Evolutionary conservation across 2,113 vertebrate species (phyloP).

Genomic region (Phylloscopus trochiloides): DNA sequence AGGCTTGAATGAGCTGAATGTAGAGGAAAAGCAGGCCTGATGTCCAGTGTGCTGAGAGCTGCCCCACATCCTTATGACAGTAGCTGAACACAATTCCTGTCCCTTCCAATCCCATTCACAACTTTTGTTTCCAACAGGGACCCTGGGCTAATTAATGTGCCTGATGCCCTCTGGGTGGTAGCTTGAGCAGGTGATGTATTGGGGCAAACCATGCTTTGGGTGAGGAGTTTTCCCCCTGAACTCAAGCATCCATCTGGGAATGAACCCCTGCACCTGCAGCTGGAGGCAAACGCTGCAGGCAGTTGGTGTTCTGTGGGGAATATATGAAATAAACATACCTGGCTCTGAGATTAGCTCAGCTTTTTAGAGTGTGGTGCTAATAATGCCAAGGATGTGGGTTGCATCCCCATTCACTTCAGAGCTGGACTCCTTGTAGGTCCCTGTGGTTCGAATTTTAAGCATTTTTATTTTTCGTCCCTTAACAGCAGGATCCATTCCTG

Average conservation of each 20-base stretch:
- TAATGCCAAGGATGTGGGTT: neutral
- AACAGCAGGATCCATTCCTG: neutral
- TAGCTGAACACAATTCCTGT: neutral
- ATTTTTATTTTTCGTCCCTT: neutral
- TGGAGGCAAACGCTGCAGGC: neutral
- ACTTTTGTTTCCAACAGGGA: accelerated
- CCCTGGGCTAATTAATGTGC: neutral
- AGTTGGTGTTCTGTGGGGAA: neutral
- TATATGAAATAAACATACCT: neutral
- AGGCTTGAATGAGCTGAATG: neutral
- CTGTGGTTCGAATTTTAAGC: neutral
- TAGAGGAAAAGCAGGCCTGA: neutral
- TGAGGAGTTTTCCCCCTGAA: neutral
- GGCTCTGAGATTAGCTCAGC: neutral
- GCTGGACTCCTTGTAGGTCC: neutral
- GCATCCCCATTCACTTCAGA: neutral
- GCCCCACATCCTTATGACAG: neutral
- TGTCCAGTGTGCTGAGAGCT: neutral
- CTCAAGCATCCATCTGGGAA: neutral
- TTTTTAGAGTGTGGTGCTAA: neutral
- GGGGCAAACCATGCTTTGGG: neutral
- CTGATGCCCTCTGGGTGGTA: accelerated
- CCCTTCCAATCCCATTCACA: neutral
- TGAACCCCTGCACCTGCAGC: neutral
- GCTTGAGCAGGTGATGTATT: neutral